phyloP scores from a whole-genome alignment of 2,888 invertebrate species.

The Brassicogethes aeneus region DNA sequence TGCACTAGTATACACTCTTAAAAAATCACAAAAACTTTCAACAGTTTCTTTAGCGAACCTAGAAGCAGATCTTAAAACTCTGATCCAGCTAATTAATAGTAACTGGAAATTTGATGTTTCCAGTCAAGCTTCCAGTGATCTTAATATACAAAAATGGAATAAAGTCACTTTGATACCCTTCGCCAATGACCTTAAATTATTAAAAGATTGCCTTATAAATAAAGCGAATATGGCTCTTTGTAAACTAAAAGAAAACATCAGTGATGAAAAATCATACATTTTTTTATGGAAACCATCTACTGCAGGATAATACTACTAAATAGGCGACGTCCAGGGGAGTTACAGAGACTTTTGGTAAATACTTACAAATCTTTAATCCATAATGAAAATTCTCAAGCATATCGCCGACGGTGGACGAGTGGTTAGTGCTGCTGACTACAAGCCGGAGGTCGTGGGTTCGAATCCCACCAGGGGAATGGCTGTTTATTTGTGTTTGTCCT shows the following conservation, averaged over 20 bases:
- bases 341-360: slow-evolving; percentile 12
- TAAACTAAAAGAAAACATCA: slow-evolving; percentile 1
- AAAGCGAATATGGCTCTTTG: slow-evolving; percentile 7
- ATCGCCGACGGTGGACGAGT: too few species aligned
- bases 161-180: slow-evolving; percentile 11
- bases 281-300: neutral
- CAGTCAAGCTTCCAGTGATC: slow-evolving; percentile 10
- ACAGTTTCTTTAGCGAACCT: slow-evolving; percentile 6
- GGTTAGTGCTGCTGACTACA: too few species aligned
- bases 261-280: neutral
- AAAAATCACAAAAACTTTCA: slow-evolving; percentile 6
- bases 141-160: slow-evolving; percentile 11
- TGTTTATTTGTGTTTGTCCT: too few species aligned
- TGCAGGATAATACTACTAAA: slow-evolving; percentile 12
- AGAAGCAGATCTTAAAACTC: slow-evolving; percentile 12
- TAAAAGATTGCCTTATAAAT: slow-evolving; percentile 10
- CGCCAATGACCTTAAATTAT: slow-evolving; percentile 10
- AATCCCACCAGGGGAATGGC: too few species aligned
- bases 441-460: too few species aligned
- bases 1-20: slow-evolving; percentile 5
- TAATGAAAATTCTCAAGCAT: too few species aligned
- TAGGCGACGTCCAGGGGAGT: slow-evolving; percentile 16
- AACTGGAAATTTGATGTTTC: slow-evolving; percentile 12
- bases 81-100: slow-evolving; percentile 5
- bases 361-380: slow-evolving; percentile 4